phyloP scores from a whole-genome alignment of 2,113 vertebrate species.

The Cyanistes caeruleus region DNA sequence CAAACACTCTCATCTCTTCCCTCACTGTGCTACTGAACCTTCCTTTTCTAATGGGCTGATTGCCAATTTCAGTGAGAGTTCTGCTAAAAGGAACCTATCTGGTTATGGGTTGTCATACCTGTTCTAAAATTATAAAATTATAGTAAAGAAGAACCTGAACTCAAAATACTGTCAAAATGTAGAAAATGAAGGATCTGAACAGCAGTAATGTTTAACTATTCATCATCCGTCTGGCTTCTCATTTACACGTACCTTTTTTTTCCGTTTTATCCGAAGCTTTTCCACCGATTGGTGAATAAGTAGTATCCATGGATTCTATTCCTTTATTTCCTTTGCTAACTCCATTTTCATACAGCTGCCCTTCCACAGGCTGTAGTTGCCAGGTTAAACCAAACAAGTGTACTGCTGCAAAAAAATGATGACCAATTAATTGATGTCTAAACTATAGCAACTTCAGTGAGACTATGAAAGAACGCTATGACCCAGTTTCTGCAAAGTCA shows the following conservation, averaged over 20 bases:
- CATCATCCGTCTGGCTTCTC: background rate
- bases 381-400: conserved; percentile 98
- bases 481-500: conserved; percentile 65
- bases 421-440: conserved; percentile 67
- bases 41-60: background rate
- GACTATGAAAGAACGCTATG: background rate
- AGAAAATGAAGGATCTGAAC: background rate
- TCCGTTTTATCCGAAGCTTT: conserved; percentile 87
- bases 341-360: conserved; percentile 95
- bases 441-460: background rate
- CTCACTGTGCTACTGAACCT: background rate
- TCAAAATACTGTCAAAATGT: background rate
- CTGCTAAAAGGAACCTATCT: background rate
- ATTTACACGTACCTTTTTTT: conserved; percentile 80
- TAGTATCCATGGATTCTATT: conserved; percentile 82
- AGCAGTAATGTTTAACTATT: background rate
- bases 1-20: background rate
- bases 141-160: background rate
- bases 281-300: conserved; percentile 86
- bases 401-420: conserved; percentile 86
- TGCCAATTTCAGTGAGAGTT: background rate
- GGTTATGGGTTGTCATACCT: background rate
- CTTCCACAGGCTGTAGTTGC: conserved; percentile 93
- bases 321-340: conserved; percentile 88
- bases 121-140: background rate